Conservation (phyloP, 2,888 invertebrate genomes). For the Meta bourneti region DNA sequence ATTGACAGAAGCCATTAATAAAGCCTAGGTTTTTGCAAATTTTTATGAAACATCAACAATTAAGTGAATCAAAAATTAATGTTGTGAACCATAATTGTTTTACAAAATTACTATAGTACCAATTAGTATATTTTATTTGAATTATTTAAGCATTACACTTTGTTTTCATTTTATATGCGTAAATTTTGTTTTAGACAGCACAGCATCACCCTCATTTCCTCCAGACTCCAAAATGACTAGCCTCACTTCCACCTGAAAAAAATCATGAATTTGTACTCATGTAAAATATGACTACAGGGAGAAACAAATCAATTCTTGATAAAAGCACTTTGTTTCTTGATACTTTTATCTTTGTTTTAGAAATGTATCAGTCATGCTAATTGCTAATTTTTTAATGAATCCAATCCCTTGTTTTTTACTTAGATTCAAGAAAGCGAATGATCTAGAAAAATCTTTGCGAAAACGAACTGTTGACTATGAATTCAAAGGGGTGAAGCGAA, state of each 20-base stretch:
- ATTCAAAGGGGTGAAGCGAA: slow-evolving; percentile 42
- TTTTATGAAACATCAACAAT: too few relatives aligned
- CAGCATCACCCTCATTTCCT: too few relatives aligned
- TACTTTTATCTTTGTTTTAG: neutral
- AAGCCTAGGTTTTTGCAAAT: too few relatives aligned
- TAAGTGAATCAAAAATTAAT: too few relatives aligned
- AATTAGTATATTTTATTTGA: too few relatives aligned
- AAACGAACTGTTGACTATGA: slow-evolving; percentile 23
- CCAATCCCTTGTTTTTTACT: neutral
- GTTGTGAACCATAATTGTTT: too few relatives aligned
- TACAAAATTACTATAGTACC: too few relatives aligned
- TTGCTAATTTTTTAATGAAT: neutral
- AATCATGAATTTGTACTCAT: neutral
- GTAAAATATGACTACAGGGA: neutral
- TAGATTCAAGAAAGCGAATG: slow-evolving; percentile 47
- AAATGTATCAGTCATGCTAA: neutral
- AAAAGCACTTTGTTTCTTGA: neutral
- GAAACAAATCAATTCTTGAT: neutral
- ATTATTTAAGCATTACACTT: too few relatives aligned
- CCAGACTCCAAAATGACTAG: too few relatives aligned
- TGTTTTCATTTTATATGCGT: too few relatives aligned
- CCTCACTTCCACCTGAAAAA: neutral
- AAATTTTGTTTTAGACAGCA: too few relatives aligned
- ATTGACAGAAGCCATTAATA: too few relatives aligned
- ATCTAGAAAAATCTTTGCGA: slow-evolving; percentile 29